Evolutionary conservation across 1,140 invertebrate species (phyloP), one percentile per base, ranked within the genome.

Genomic region (Solenopsis invicta): DNA sequence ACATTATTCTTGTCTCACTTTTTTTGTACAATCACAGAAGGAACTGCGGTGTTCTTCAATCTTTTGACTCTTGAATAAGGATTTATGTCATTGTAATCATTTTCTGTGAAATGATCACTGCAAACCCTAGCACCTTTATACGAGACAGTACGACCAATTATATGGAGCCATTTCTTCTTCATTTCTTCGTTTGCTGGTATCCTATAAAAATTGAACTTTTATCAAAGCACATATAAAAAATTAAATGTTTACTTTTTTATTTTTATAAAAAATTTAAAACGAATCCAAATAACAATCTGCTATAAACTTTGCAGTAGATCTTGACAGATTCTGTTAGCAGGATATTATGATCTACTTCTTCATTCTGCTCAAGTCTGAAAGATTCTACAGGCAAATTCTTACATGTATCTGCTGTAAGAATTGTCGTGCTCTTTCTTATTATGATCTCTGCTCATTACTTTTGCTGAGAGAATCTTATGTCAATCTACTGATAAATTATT

Each of bases 161-260:
- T 34, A 1, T n/a, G 24, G 10, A 52, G 52, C 69, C 69, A 72
- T 54, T 72, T 72, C 9, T 34, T 34, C 16, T 16, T 72, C 48
- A 72, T 72, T 72, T 34, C 48, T 72, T 72, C 69, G 0, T 72
- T 34, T 18, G 48, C 50, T 52, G 69, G 69, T 72, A 72, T 72
- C 29, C 69, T 72, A n/a, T 50, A 71, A 8, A 71, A 8, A 3
- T 66, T 45, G 3, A 52, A 29, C 16, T 18, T 9, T 71, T 52
- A 10, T 5, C 0, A 10, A 52, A 71, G 4, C 18, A 52, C 2
- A 2, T 18, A 9, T 45, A 21, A 21, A 67, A n/a, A 67, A 67
- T 41, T 66, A 67, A 45, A 69, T 41, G 41, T 41, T 41, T 41
- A 41, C 13, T 45, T 67, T 21, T 69, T 69, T 45, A 21, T 56